Evolutionary conservation across 1,140 invertebrate species (phyloP), one percentile per base, ranked within the genome.

Genomic region (Phocides pigmalion): DNA sequence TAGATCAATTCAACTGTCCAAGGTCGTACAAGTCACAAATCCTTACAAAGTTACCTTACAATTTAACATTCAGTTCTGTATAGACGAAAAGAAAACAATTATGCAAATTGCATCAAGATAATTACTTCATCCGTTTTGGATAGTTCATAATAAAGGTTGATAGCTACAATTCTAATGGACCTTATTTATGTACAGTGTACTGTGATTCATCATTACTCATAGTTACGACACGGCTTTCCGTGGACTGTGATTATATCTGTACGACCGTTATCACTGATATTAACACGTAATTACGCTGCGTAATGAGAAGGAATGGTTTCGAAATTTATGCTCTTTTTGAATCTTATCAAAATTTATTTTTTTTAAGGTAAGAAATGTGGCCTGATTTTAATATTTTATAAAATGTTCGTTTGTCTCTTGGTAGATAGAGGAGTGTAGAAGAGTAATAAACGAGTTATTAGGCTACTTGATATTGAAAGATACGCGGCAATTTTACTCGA

Each of bases 211-310:
- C 19, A 47, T 22, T 42, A 42, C 19, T 47, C 44, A 47, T 22
- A 12, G 17, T 47, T 47, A 3, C 44, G 44, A 47, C 44, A 47
- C 42, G 17, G 19, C n/a, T 22, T 32, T n/a, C 11, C 32, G n/a
- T 9, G 2, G 3, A 19, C 49, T 37, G 20, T 16, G 32, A 53
- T 53, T 35, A 1, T 53, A 53, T 53, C 49, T 19, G 4, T 37
- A 32, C 20, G 49, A 53, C 39, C 16, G 3, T 53, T 37, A 53
- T 53, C 49, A 37, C 5, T 16, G 32, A 53, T 20, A 46, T 53
- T 53, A 53, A 28, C 49, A 37, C 15, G n/a, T 53, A 37, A 53
- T 53, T 53, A 53, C 49, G 37, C 9, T 22, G 9, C 22, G 17
- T 53, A 53, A 53, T 39, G 16, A 53, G 5, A 14, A 19, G 14